Evolutionary conservation across 2,888 invertebrate species (phyloP).

Genomic region (Myopa testacea): DNA sequence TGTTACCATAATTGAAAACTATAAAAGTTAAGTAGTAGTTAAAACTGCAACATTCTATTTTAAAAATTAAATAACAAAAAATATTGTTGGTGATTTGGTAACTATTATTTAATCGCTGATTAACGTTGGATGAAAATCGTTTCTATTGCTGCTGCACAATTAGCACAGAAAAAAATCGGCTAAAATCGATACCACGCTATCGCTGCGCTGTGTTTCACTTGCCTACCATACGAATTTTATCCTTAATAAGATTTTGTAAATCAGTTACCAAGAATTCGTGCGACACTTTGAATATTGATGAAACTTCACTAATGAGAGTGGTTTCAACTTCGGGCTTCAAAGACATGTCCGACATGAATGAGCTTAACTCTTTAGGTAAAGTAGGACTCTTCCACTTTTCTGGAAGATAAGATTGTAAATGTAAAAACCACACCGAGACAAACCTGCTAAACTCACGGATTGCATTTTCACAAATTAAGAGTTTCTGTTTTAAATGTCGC

Average conservation of each 20-base stretch:
- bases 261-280: slow-evolving; percentile 65
- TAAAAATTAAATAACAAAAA: slow-evolving; percentile 38
- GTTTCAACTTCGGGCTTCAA: slow-evolving; percentile 65
- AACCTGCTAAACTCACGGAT: slow-evolving; percentile 57
- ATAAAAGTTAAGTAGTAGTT: slow-evolving; percentile 31
- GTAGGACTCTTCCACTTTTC: slow-evolving; percentile 63
- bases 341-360: slow-evolving; percentile 67
- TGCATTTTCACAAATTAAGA: slow-evolving; percentile 62
- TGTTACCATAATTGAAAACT: slow-evolving; percentile 14
- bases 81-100: slow-evolving; percentile 29
- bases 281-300: slow-evolving; percentile 64
- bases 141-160: slow-evolving; percentile 25
- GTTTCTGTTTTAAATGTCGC: slow-evolving; percentile 64
- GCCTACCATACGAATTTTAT: slow-evolving; percentile 67
- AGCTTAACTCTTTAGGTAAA: slow-evolving; percentile 61
- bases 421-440: background rate
- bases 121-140: slow-evolving; percentile 6
- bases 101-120: slow-evolving; percentile 34
- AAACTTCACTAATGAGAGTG: slow-evolving; percentile 63
- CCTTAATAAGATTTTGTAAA: slow-evolving; percentile 64
- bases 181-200: slow-evolving; percentile 2
- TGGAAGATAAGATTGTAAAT: slow-evolving; percentile 42
- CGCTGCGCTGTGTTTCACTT: slow-evolving; percentile 53
- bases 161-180: slow-evolving; percentile 41
- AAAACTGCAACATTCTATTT: slow-evolving; percentile 35